phyloP scores from a whole-genome alignment of 2,113 vertebrate genomes.

The Mormyrus iriodes region DNA sequence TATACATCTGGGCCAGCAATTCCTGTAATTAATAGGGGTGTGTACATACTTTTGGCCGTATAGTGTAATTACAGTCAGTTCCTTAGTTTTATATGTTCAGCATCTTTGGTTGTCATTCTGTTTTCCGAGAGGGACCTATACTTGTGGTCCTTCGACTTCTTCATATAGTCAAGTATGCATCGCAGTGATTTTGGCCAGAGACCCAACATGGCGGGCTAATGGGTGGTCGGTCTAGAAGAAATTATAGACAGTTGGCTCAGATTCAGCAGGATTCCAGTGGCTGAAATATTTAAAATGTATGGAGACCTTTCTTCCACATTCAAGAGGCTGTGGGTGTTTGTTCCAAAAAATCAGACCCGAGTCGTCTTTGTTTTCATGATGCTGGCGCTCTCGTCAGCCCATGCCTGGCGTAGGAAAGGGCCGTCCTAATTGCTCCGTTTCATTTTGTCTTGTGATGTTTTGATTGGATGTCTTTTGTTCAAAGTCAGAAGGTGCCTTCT shows the following conservation, averaged over 20 bases:
- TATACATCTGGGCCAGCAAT: background rate
- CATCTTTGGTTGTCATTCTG: background rate
- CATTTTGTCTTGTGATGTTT: background rate
- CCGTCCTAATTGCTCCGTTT: background rate
- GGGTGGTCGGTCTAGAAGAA: background rate
- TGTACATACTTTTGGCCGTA: background rate
- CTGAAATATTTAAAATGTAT: background rate
- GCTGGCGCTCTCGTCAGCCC: background rate
- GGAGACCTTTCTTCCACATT: background rate
- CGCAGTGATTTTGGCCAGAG: background rate
- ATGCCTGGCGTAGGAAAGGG: background rate
- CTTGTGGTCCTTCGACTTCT: background rate
- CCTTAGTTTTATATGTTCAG: background rate
- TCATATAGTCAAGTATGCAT: background rate
- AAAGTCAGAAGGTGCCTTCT: background rate
- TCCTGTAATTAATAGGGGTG: background rate
- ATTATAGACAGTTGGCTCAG: background rate
- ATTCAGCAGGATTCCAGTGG: background rate
- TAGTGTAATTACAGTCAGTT: background rate
- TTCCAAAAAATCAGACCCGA: background rate
- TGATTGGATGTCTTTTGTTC: background rate
- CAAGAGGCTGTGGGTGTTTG: background rate
- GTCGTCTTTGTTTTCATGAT: background rate
- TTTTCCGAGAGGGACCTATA: background rate
- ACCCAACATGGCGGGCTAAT: too few species aligned